These are phyloP conservation scores for Numenius phaeopus DNA, from an alignment of 2,797 vertebrate species.

Conservation along the genomic window DNA sequence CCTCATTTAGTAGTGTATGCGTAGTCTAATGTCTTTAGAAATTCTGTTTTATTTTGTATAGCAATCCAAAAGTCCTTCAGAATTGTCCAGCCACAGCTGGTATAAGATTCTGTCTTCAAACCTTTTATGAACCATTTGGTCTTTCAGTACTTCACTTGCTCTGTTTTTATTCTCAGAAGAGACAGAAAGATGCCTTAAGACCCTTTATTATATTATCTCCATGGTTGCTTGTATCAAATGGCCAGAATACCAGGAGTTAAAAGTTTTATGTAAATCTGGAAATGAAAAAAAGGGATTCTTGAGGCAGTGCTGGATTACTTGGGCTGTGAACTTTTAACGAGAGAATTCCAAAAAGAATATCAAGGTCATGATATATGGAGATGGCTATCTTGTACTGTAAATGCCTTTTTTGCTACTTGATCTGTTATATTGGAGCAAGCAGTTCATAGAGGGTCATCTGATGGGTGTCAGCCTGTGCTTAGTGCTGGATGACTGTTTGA, in stretches of 20 bases:
- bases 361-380: neutral
- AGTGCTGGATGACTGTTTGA: neutral
- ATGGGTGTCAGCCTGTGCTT: slow-evolving; percentile 32
- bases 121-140: neutral
- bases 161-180: neutral
- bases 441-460: neutral
- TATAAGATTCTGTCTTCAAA: neutral
- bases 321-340: neutral
- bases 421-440: neutral
- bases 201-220: neutral
- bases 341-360: neutral
- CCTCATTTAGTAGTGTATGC: neutral
- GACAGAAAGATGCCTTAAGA: neutral
- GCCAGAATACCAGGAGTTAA: neutral
- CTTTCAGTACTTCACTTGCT: neutral
- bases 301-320: neutral
- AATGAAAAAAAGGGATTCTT: neutral
- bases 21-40: neutral
- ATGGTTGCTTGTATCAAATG: neutral
- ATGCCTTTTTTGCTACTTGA: neutral
- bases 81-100: neutral
- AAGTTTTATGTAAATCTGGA: neutral
- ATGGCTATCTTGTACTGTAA: neutral
- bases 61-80: neutral
- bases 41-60: neutral